phyloP scores from a whole-genome alignment of 2,888 invertebrate species.

The Venusia cambrica region DNA sequence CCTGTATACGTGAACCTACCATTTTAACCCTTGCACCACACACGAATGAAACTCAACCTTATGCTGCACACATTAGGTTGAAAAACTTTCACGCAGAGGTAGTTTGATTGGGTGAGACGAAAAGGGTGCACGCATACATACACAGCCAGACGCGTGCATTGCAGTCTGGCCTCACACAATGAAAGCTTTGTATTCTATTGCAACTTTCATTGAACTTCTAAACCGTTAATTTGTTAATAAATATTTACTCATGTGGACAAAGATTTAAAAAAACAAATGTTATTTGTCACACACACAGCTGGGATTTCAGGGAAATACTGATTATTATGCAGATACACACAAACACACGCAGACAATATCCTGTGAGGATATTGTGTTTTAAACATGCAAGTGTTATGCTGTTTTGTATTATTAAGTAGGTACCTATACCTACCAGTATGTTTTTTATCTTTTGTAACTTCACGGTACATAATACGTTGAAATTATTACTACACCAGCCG shows the following conservation, averaged over 20 bases:
- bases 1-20: slow-evolving; percentile 51
- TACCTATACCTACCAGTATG: slow-evolving; percentile 17
- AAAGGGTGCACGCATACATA: slow-evolving; percentile 72
- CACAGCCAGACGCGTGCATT: slow-evolving; percentile 46
- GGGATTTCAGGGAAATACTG: slow-evolving; percentile 32
- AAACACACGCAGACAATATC: slow-evolving; percentile 19
- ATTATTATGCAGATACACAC: slow-evolving; percentile 28
- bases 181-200: slow-evolving; percentile 30
- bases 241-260: slow-evolving; percentile 22
- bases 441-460: slow-evolving; percentile 46
- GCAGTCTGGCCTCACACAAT: slow-evolving; percentile 63
- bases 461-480: too few species aligned
- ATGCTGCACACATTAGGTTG: slow-evolving; percentile 12
- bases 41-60: slow-evolving; percentile 31
- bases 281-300: slow-evolving; percentile 22
- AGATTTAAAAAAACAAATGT: slow-evolving; percentile 11
- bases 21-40: slow-evolving; percentile 25
- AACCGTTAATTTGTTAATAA: slow-evolving; percentile 23
- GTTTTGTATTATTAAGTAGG: slow-evolving; percentile 5
- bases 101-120: slow-evolving; percentile 48
- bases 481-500: too few species aligned
- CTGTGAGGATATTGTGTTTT: slow-evolving; percentile 23
- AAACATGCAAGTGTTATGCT: too few species aligned
- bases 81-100: slow-evolving; percentile 12
- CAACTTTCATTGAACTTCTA: slow-evolving; percentile 39